Conservation (phyloP, 2,797 vertebrate species). For the Pachyuromys duprasi region DNA sequence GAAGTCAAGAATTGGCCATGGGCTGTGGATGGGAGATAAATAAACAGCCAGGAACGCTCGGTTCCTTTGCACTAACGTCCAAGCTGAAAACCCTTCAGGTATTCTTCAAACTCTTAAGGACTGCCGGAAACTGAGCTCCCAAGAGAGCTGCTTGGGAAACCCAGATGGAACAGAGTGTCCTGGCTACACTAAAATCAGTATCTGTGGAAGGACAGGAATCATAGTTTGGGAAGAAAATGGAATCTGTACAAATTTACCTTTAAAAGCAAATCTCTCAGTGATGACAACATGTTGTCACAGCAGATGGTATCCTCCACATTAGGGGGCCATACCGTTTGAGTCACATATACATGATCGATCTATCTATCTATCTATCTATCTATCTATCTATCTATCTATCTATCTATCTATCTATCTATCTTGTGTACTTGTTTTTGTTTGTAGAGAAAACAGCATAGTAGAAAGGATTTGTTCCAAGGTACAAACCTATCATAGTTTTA, state of each 20-base stretch:
- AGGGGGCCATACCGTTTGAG: background rate
- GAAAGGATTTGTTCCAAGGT: constrained; percentile 2
- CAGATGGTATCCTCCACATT: background rate
- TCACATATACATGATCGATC: background rate
- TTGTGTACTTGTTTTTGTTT: background rate
- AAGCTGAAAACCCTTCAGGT: background rate
- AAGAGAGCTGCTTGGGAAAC: background rate
- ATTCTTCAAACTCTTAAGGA: background rate
- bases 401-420: too few relatives aligned
- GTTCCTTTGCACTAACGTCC: background rate
- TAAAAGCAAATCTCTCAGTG: background rate
- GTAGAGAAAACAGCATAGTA: background rate
- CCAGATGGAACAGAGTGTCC: background rate
- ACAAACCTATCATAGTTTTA: background rate
- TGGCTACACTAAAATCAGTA: background rate
- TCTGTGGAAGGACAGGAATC: background rate
- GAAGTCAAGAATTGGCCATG: background rate
- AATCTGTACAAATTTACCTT: constrained; percentile 27
- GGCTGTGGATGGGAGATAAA: background rate
- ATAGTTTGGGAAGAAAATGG: background rate
- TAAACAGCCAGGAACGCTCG: background rate
- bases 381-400: background rate
- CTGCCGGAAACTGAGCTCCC: background rate
- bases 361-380: background rate
- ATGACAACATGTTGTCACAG: background rate